These are phyloP conservation scores for Tipula vernalis DNA, from an alignment of 2,888 invertebrate genomes.

Conservation along the genomic window DNA sequence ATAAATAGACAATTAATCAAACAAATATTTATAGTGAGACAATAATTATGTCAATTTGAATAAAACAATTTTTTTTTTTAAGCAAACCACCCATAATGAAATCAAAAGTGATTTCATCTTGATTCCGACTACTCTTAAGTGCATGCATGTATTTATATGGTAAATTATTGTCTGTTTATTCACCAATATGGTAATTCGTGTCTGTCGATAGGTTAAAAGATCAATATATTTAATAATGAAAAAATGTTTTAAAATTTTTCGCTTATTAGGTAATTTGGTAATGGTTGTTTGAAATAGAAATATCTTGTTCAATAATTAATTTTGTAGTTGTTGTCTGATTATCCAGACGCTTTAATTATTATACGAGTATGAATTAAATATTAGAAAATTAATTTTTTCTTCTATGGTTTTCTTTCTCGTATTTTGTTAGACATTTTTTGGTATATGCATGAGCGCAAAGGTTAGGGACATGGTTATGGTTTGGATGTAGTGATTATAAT, in stretches of 20 bases:
- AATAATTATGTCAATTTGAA: neutral
- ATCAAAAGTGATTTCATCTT: neutral
- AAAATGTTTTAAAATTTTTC: neutral
- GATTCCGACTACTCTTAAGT: neutral
- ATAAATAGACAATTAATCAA: slow-evolving; percentile 4
- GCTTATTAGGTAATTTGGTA: neutral
- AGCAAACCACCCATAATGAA: neutral
- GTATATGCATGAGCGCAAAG: neutral
- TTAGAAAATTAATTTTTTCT: neutral
- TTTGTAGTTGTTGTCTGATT: neutral
- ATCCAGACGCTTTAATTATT: neutral
- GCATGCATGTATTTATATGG: too few species aligned
- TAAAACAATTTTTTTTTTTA: neutral
- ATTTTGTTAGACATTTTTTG: neutral
- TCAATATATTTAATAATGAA: neutral
- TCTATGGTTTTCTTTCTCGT: neutral
- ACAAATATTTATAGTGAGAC: neutral
- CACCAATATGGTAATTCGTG: neutral
- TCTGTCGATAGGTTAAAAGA: neutral
- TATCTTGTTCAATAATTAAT: neutral
- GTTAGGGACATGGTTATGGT: neutral
- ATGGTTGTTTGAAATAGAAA: neutral
- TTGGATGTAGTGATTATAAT: neutral
- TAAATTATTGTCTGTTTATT: neutral
- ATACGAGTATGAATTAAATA: neutral